Evolutionary conservation across 2,888 invertebrate genomes (phyloP), one percentile per base, ranked within the genome.

Genomic region (Agapetus fuscipes): DNA sequence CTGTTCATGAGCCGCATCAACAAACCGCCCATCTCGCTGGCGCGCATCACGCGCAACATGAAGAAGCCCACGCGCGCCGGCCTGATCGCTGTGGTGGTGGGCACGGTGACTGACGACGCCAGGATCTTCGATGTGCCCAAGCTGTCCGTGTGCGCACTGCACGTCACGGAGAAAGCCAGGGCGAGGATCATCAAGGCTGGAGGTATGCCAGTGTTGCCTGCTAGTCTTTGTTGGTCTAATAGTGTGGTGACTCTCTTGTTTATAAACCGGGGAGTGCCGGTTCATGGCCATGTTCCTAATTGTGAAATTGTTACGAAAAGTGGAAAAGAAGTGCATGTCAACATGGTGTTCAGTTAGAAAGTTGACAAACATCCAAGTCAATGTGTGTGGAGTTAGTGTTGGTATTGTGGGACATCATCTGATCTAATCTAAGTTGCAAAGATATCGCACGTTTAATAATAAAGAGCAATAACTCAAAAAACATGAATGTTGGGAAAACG

Each of bases 1-100:
- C 73, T 98, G 56, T 97, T 94, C 67, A 98, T 98, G 98, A 94
- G 95, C 66, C 88, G 83, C 59, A 94, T 85, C 54, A 84, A 98
- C 70, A 76, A 87, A 48, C 94, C 97, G 41, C 95, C 97, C 49
- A 79, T 98, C 56, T 94, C 96, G 3, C 57, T 98, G 51, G 87
- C 94, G 30, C 81, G 89, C 50, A 67, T 98, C 55, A 79, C 77
- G 10, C 78, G 90, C 46, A 79, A 88, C 59, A 86, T 94, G 86
- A 87, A 86, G 61, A 80, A 83, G 51, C 87, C 87, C 7, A 74
- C 74, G 50, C 83, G 91, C 45, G 84, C 89, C 53, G 80, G 81
- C 37, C 83, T 87, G 54, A 85, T 84, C 50, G 89, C 91, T 29
- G 97, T 97, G 33, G 78, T 95, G 50, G 96, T 98, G 40, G 97